These are phyloP conservation scores for Sympetrum striolatum DNA, from an alignment of 2,888 invertebrate genomes.

Conservation along the genomic window DNA sequence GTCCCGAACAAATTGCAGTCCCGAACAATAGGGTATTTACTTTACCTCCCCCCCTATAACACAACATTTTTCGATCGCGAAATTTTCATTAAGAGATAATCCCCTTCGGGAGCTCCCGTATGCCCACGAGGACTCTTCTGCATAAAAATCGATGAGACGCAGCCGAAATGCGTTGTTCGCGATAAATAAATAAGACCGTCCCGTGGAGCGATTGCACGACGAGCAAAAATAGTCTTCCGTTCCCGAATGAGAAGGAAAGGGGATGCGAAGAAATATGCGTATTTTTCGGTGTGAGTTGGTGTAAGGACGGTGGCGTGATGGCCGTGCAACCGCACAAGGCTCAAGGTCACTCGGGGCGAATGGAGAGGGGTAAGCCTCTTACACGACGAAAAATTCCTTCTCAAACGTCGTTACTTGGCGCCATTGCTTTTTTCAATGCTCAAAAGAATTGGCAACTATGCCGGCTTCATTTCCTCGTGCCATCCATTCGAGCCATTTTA, in stretches of 20 bases:
- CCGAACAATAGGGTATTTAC: too few species aligned
- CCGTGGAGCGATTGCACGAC: neutral
- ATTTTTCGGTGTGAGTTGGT: slow-evolving; percentile 30
- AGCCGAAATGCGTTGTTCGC: too few species aligned
- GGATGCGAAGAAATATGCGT: neutral
- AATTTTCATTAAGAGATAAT: too few species aligned
- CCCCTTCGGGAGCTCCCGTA: too few species aligned
- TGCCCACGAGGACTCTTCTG: too few species aligned
- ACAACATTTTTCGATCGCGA: too few species aligned
- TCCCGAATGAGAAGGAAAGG: neutral
- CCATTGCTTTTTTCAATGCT: slow-evolving; percentile 36
- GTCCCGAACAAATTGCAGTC: too few species aligned
- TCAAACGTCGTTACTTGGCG: slow-evolving; percentile 19
- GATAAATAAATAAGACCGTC: neutral
- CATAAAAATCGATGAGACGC: too few species aligned
- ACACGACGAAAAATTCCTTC: slow-evolving; percentile 21
- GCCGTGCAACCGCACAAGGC: slow-evolving; percentile 1
- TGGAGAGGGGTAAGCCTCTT: slow-evolving; percentile 6
- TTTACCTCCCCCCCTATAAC: too few species aligned
- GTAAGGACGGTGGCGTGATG: slow-evolving; percentile 11
- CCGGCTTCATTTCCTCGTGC: neutral
- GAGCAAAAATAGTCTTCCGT: neutral
- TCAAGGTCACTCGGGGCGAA: slow-evolving; percentile 9
- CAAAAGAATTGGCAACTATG: slow-evolving; percentile 38
- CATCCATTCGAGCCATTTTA: neutral